A percentile compares a stretch with the other conserved stretches of the same genome.
These are phyloP conservation scores for Botia kubotai DNA, from an alignment of 2,797 vertebrate genomes.

Conservation along the genomic window DNA sequence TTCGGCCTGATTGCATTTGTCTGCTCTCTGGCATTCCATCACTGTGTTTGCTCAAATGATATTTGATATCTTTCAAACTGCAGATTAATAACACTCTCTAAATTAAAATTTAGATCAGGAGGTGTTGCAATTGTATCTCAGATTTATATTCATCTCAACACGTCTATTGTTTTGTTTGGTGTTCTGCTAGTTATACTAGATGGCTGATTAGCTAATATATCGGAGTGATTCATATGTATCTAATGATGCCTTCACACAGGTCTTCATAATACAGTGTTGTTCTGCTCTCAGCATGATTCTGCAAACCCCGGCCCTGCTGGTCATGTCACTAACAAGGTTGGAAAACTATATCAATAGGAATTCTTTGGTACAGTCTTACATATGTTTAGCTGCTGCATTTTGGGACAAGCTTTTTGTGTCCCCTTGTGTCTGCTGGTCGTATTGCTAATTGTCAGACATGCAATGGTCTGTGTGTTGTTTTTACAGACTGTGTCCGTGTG, in stretches of 20 bases:
- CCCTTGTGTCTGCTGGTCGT: not conserved
- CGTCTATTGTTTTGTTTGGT: not conserved
- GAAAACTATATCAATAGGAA: conserved; percentile 28
- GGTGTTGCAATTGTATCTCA: not conserved
- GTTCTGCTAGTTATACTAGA: not conserved
- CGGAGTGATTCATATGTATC: conserved; percentile 1
- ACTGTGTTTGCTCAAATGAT: not conserved
- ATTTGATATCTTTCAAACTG: not conserved
- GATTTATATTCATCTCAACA: not conserved
- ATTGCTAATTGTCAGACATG: not conserved
- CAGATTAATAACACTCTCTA: not conserved
- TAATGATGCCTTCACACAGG: conserved; percentile 71
- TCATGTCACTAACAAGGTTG: conserved; percentile 93
- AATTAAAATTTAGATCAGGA: not conserved
- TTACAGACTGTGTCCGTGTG: conserved; percentile 90
- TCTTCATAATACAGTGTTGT: conserved; percentile 85
- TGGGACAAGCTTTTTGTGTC: not conserved
- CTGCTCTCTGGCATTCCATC: conserved; percentile 6
- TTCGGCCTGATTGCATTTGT: conserved; percentile 28
- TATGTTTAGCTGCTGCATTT: not conserved
- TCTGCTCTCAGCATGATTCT: conserved; percentile 90
- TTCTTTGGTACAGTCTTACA: not conserved
- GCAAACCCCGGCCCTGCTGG: conserved; percentile 80
- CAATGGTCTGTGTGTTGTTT: conserved; percentile 24
- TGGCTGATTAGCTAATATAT: not conserved